Base-by-base conservation (phyloP, 2,797 vertebrate species). In the Spea hammondii region DNA sequence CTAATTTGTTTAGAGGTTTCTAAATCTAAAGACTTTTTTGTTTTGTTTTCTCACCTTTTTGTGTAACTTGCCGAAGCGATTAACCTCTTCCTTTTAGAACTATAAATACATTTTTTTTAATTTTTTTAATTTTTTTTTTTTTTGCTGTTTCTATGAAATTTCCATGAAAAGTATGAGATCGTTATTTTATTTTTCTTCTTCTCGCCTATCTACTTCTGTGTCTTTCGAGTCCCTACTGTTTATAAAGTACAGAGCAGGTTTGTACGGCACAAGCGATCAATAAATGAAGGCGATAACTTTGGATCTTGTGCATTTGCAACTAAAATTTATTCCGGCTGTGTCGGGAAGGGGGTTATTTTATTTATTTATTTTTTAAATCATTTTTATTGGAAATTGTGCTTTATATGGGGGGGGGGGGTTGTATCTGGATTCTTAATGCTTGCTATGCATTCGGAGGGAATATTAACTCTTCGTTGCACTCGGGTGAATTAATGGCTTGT, bases 191-290 rank as follows among this genome's bases (percentile, higher is more conserved):
- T 12, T 45, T 45, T 70, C 45, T 49, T 5, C 14, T 47, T 62
- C 54, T 49, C 4, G 11, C 14, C 48, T 54, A 32, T 62, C 66
- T 49, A 70, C 69, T 54, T 57, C 32, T 69, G 59, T 79, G 78
- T 53, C 60, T 55, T 70, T 69, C 55, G 17, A 54, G 76, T 78
- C 69, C 60, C 69, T 72, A 78, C 76, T 80, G 60, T 76, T 76
- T 69, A 80, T 32, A 32, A 32, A 70, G 79, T 70, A 62, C 67
- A 80, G 59, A 76, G 54, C 79, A 76, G 68, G 55, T 76, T 75
- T 76, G 72, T 80, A 65, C 79, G 75, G 79, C 73, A 71, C 79
- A 76, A 65, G 50, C 49, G 73, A 76, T 80, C 46, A 80, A 76
- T 76, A 76, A 80, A 80, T 57, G 32, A 68, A 75, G 79, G 72